Evolutionary conservation across 2,113 vertebrate species (phyloP).

Genomic region (Phalacrocorax aristotelis): DNA sequence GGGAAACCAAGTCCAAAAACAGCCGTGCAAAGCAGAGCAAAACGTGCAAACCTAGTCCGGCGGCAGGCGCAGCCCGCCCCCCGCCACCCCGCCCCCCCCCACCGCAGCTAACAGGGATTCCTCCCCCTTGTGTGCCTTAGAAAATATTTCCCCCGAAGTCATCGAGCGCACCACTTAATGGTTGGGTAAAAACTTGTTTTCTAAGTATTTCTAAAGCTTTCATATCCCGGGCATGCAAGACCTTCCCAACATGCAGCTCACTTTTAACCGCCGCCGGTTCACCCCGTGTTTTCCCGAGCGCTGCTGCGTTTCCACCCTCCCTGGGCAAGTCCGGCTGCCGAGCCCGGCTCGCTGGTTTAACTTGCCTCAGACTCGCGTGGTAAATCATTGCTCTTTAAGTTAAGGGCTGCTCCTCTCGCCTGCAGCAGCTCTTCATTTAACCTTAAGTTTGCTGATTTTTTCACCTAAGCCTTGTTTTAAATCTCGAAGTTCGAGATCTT

Average conservation of each 20-base stretch:
- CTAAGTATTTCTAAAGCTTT: slow-evolving; percentile 27
- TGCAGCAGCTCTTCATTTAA: slow-evolving; percentile 31
- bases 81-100: too few species aligned
- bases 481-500: not conserved
- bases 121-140: not conserved
- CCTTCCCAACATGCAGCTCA: slow-evolving; percentile 43
- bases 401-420: slow-evolving; percentile 36
- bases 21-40: too few species aligned
- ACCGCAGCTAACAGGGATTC: not conserved
- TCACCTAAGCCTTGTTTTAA: slow-evolving; percentile 32
- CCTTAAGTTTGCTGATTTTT: slow-evolving; percentile 25
- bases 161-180: not conserved
- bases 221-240: not conserved
- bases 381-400: slow-evolving; percentile 49
- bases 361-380: not conserved
- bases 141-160: not conserved
- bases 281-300: not conserved
- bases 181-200: not conserved
- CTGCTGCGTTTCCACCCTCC: not conserved
- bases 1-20: too few species aligned
- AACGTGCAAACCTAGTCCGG: not conserved
- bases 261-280: not conserved
- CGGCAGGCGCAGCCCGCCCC: too few species aligned
- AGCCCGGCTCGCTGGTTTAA: not conserved
- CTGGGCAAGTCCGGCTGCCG: not conserved